Evolutionary conservation across 1,140 invertebrate genomes (phyloP), one percentile per base, ranked within the genome.

Genomic region (Penaeus japonicus): DNA sequence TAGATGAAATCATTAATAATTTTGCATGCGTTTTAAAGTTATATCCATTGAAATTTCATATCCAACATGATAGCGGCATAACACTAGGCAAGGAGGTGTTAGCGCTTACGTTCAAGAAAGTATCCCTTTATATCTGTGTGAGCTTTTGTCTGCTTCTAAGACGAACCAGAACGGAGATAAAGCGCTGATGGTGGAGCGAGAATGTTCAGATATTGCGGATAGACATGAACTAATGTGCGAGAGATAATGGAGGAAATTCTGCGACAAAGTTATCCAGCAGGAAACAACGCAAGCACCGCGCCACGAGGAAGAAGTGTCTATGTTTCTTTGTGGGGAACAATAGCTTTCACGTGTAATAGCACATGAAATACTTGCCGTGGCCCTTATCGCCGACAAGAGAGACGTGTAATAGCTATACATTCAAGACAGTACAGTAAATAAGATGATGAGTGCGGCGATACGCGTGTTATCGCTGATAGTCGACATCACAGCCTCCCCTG

Each of bases 401-500:
- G 86, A 82, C 75, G 83, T 83, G 86, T 88, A 88, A 83, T 83
- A 77, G 86, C 80, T 88, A 88, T 88, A 79, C 80, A 65, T 88
- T 83, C 79, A 83, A 88, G 86, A 77, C 86, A 73, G 57, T 88
- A 88, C 86, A 88, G 86, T 88, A 88, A 88, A 88, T 88, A 88
- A 88, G 86, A 88, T 88, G 86, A 88, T 78, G 83, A 83, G 86
- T 88, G 86, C 65, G 86, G 86, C 86, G 59, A 88, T 88, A 55
- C 80, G 86, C 79, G 79, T 62, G 86, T 88, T 88, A 88, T 82
- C 86, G 62, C 80, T 88, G 86, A 88, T 88, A 88, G 86, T 70
- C 86, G 86, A 59, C 86, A 82, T 88, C 86, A 88, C 75, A 88
- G 86, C 86, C 53, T 88, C 65, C 86, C 86, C 86, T 88, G 86